Percentiles rank a stretch among this genome's conserved stretches.
Conservation (phyloP, 2,797 vertebrate species). For the Pipistrellus pygmaeus region DNA sequence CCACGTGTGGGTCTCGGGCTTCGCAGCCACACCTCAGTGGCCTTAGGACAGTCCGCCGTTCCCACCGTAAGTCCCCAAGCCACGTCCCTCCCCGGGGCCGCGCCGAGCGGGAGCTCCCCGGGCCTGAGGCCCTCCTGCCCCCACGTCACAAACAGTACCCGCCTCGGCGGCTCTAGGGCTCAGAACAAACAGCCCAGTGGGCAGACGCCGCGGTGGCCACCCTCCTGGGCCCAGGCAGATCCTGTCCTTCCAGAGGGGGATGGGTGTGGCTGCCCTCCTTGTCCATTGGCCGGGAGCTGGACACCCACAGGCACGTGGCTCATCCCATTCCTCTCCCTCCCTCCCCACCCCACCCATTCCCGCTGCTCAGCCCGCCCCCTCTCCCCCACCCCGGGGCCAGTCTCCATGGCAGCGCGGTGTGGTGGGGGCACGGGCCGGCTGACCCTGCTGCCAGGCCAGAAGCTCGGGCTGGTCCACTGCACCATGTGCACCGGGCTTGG, state of each 20-base stretch:
- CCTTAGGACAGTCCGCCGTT: not conserved
- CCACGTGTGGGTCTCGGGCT: not conserved
- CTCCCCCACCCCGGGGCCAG: conserved; percentile 85
- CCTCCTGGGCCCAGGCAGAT: conserved; percentile 53
- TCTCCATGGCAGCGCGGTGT: conserved; percentile 81
- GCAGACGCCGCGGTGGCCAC: not conserved
- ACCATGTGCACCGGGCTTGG: conserved; percentile 58
- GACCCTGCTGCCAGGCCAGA: conserved; percentile 76
- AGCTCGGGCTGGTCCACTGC: conserved; percentile 60
- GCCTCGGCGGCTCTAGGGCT: not conserved
- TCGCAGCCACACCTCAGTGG: not conserved
- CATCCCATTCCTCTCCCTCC: conserved; percentile 61
- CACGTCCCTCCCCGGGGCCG: not conserved
- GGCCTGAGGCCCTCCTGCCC: not conserved
- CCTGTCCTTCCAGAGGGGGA: conserved; percentile 51
- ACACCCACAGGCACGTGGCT: conserved; percentile 77
- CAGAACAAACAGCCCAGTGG: conserved; percentile 39
- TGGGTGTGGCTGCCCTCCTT: conserved; percentile 70
- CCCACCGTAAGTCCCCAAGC: conserved; percentile 43
- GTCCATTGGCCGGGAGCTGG: conserved; percentile 79
- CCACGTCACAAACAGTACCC: not conserved
- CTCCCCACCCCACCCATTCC: conserved; percentile 76
- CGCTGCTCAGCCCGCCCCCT: conserved; percentile 76
- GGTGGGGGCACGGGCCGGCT: conserved; percentile 71
- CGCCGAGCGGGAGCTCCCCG: not conserved